Base-by-base conservation (phyloP, 1,140 invertebrate species). In the Heliconius himera region DNA sequence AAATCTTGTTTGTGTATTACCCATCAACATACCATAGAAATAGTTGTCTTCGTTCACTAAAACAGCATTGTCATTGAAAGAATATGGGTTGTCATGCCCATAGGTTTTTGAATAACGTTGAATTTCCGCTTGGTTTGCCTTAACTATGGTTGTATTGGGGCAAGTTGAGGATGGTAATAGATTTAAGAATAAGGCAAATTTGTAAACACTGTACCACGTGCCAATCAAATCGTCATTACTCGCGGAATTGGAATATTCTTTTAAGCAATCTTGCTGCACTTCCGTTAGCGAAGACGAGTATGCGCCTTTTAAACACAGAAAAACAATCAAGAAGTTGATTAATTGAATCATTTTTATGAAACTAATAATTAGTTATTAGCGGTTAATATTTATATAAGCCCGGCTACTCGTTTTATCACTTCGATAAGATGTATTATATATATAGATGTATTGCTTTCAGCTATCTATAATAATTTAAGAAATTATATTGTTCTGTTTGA, bases 31-130 rank as follows among this genome's bases (percentile, higher is more conserved):
- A 18, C 79, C 79, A 29, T 74, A 16, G 18, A 41, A 66, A 3
- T 41, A 22, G n/a, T 49, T 36, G 1, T 22, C 1, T 26, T 33
- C 41, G 38, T 74, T 36, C 3, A 73, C 13, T 5, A 79, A 49
- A 8, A 80, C 70, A 20, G 82, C 73, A 33, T 77, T 83, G 22
- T 75, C 73, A 18, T 83, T 76, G 18, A 83, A 81, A 51, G 73
- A 76, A 36, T 72, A 80, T 8, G 73, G 73, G 16, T 77, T 74
- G 4, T 73, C 38, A 8, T 16, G 26, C 11, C 20, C 46, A 20
- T 82, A 77, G 8, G 71, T 73, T 20, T 72, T 51, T 38, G n/a
- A 29, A 38, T 78, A 83, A 26, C 70, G 36, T 29, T 82, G 72
- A 3, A 78, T 6, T 8, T 83, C 76, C 1, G 76, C 26, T 38